Base-by-base conservation (phyloP, 2,888 invertebrate genomes). In the Agriotes lineatus region DNA sequence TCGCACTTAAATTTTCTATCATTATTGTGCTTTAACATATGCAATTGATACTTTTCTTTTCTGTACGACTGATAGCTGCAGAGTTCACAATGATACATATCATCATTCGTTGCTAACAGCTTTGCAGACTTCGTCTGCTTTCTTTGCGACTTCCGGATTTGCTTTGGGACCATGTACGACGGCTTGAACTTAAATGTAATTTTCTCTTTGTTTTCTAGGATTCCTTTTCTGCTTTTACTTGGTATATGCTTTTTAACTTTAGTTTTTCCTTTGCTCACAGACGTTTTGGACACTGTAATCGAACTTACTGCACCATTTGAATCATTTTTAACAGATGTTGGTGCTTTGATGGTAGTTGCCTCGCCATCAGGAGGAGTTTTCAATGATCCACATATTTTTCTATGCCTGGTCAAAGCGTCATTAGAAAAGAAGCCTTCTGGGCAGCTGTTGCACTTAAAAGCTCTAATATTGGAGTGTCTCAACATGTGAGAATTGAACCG, bases 381-480 rank as follows among this genome's bases (percentile, higher is more conserved):
- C n/a, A 37, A 12, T 4, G 1, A n/a, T 7, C 9, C 1, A 16
- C 42, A 48, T 1, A 2, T 3, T 48, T 48, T 48, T 22, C 16
- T 19, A 33, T 66, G 59, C 16, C 25, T 20, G 10, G 6, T 50
- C 19, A 54, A 44, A 30, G 44, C 12, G 4, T 42, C 52, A 3
- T 3, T 6, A 4, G 30, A 39, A 44, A 44, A 63, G 12, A 33
- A 63, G 12, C 18, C 6, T n/a, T 22, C 0, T 1, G n/a, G 12
- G 22, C 67, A 67, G 16, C 5, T n/a, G 0, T 18, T 5, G 35
- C 67, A 67, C n/a, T 37, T 37, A 19, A 18, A 61, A 19, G 37
- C 37, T 7, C 30, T 56, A n/a, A 56, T 12, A 25, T 61, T 57
- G 1, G 56, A 25, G 45, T 67, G 67, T 14, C 12, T 56, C n/a